Base-by-base conservation (phyloP, 1,140 invertebrate species). In the Zaprionus inermis region DNA sequence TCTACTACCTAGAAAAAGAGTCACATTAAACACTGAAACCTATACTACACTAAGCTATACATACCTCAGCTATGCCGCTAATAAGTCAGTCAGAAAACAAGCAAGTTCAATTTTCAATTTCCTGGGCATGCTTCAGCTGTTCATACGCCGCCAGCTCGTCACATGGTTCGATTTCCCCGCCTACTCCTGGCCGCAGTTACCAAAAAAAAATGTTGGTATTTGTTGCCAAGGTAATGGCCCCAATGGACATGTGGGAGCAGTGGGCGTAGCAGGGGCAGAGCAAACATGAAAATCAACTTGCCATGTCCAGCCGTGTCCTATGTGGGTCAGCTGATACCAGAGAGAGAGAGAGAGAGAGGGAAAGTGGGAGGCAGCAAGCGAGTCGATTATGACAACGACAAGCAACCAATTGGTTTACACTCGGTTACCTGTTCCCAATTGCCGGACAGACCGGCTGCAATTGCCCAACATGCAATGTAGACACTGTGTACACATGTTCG, bases 251-350 rank as follows among this genome's bases (percentile, higher is more conserved):
- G 36, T 14, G 12, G 16, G n/a, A 20, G 36, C 20, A 44, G 9
- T 12, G 38, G 38, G 12, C 24, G 38, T 12, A 12, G 36, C 3
- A 24, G 18, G 32, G 51, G 9, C 14, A 30, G 22, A 46, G 32
- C 63, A 60, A 41, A 77, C 69, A 68, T 44, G 74, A 58, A 75
- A 73, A 68, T 61, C 79, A 73, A 57, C 59, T 59, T 61, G 68
- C 58, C 76, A 58, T 68, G 65, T 72, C 66, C 79, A 79, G 63
- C 36, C 52, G 46, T 61, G 30, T 75, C 72, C 64, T 55, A 84
- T 64, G 67, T 83, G 76, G 76, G 80, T 79, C 80, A 82, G 60
- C 44, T 61, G n/a, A 44, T 54, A 20, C 20, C 36, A 22, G 32
- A 10, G 32, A 36, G 34, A 14, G 36, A 41, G 36, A 10, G 18